These are phyloP conservation scores for Rhodinocichla rosea DNA, from an alignment of 2,113 vertebrate genomes.

Conservation along the genomic window DNA sequence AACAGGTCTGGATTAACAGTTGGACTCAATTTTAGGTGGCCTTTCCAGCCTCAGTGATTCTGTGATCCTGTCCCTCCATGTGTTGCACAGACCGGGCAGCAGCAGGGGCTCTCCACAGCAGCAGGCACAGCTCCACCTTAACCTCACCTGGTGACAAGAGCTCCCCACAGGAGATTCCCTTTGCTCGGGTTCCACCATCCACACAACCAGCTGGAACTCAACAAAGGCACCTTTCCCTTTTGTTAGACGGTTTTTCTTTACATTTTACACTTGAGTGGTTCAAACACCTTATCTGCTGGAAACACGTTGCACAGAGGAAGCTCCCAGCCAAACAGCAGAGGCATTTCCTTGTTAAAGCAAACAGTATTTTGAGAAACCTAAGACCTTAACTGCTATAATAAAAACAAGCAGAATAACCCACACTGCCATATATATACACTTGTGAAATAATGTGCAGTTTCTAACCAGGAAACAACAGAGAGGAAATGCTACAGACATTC, in stretches of 20 bases:
- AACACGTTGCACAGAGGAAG: neutral
- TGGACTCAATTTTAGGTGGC: neutral
- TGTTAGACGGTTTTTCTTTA: neutral
- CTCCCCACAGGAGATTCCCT: neutral
- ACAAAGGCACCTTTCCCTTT: neutral
- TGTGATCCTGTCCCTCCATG: neutral
- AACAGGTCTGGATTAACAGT: neutral
- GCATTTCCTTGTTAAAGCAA: neutral
- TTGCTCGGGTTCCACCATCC: neutral
- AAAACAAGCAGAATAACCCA: neutral
- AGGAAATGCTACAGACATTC: neutral
- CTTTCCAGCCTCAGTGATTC: neutral
- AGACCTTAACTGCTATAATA: neutral
- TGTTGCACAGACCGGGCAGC: fast-evolving
- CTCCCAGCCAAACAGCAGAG: neutral
- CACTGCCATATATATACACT: neutral
- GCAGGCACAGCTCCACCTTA: neutral
- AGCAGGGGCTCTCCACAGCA: fast-evolving
- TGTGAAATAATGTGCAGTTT: neutral
- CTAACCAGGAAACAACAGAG: neutral
- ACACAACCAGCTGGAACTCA: neutral
- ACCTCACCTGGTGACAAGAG: neutral
- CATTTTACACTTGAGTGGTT: neutral
- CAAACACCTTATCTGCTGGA: neutral
- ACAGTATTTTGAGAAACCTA: neutral